Evolutionary conservation across 2,113 vertebrate species (phyloP).

Genomic region (Limanda limanda): DNA sequence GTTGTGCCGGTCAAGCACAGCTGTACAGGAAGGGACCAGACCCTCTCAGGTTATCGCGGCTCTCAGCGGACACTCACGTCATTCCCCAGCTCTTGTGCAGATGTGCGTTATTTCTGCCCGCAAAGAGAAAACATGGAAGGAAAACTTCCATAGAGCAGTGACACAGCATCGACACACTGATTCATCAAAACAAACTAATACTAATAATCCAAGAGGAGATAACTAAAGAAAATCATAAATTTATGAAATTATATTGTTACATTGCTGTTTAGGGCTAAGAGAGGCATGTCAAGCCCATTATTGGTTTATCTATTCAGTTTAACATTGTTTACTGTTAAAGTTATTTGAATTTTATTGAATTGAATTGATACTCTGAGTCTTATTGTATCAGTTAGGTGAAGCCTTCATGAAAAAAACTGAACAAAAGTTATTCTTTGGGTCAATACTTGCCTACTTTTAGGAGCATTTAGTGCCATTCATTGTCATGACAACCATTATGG

Average conservation of each 20-base stretch:
- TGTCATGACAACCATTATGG: no score
- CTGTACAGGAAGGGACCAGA: conserved; percentile 80
- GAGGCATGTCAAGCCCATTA: no score
- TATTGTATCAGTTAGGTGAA: background rate
- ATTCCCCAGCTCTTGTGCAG: conserved; percentile 50
- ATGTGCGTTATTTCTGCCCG: conserved; percentile 50
- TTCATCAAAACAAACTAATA: conserved; percentile 23
- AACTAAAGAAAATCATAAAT: background rate
- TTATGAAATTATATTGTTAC: no score
- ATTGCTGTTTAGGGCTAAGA: no score
- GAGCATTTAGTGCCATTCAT: background rate
- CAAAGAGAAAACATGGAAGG: conserved; percentile 7
- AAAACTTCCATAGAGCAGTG: no score
- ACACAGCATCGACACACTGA: background rate
- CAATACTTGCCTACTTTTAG: background rate
- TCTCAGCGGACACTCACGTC: conserved; percentile 68
- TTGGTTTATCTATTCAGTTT: no score
- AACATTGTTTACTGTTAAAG: no score
- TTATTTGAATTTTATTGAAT: no score
- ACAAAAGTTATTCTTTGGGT: background rate
- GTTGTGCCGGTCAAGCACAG: conserved; percentile 72
- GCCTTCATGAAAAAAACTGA: no score
- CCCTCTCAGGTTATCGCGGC: conserved; percentile 70
- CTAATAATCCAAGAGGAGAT: background rate
- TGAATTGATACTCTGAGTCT: no score